phyloP scores from a whole-genome alignment of 2,797 vertebrate genomes.

The Anomalospiza imberbis region DNA sequence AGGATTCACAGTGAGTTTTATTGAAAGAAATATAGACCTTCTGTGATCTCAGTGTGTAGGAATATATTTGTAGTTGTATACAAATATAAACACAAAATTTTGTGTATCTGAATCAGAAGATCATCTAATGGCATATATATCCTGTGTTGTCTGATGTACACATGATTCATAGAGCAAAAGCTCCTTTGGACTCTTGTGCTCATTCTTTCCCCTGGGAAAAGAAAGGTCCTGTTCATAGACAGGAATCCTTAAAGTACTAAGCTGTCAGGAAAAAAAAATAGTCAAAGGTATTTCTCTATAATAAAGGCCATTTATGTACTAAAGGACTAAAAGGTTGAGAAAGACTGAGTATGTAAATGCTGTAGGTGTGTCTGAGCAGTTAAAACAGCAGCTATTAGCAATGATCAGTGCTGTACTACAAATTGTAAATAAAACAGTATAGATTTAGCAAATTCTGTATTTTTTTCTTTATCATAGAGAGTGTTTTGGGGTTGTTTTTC shows the following conservation, averaged over 20 bases:
- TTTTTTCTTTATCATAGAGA: background rate
- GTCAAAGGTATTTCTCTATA: background rate
- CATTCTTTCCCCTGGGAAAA: background rate
- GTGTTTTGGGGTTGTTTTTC: rapidly evolving
- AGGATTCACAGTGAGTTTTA: background rate
- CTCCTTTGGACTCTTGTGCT: background rate
- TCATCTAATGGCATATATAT: background rate
- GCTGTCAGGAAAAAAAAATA: background rate
- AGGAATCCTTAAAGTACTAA: background rate
- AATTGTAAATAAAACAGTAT: background rate
- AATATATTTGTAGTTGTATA: background rate
- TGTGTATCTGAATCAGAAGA: background rate
- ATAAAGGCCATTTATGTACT: background rate
- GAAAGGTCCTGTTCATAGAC: background rate
- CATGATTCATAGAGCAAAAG: background rate
- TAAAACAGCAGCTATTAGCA: background rate
- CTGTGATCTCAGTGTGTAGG: background rate
- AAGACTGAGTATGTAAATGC: background rate
- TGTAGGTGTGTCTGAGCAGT: background rate
- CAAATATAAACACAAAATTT: background rate
- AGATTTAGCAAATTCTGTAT: background rate
- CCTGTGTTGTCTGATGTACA: background rate
- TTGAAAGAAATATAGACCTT: background rate
- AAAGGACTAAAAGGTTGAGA: background rate
- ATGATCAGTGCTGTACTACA: background rate